Evolutionary conservation across 2,113 vertebrate species (phyloP).

Genomic region (Natator depressus): DNA sequence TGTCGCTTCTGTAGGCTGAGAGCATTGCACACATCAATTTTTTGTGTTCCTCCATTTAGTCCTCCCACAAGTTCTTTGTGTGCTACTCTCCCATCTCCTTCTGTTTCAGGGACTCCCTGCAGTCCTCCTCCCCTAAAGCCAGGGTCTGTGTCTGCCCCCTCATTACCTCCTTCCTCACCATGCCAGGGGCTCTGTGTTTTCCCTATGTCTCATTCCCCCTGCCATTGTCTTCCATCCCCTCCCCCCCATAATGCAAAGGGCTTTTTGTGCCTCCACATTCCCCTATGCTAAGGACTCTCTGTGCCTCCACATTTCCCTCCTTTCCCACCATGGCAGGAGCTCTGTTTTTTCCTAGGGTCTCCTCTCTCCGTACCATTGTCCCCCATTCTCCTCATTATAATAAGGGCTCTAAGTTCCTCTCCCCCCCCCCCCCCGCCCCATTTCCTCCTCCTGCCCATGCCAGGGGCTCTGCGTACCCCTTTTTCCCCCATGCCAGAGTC

Average conservation of each 20-base stretch:
- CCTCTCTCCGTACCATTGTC: not conserved
- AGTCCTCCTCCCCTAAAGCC: not conserved
- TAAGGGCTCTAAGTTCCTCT: not conserved
- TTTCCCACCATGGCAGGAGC: not conserved
- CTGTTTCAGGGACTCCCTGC: not conserved
- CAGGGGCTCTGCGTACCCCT: not conserved
- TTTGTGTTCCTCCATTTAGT: not conserved
- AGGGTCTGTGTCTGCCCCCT: not conserved
- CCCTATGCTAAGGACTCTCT: not conserved
- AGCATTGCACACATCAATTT: too few species aligned
- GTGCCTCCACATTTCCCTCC: not conserved
- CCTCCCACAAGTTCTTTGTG: accelerated
- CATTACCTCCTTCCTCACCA: not conserved
- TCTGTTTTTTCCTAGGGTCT: not conserved
- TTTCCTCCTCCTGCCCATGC: not conserved
- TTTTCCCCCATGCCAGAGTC: not conserved
- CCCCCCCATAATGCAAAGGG: not conserved
- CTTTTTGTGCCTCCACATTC: not conserved
- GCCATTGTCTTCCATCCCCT: too few species aligned
- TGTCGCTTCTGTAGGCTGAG: too few species aligned
- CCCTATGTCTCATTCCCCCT: too few species aligned
- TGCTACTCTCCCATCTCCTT: not conserved
- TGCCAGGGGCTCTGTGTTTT: not conserved
- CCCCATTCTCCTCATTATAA: not conserved
- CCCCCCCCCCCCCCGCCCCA: not conserved